Evolutionary conservation across 2,888 invertebrate species (phyloP).

Genomic region (Pheosia tremula): DNA sequence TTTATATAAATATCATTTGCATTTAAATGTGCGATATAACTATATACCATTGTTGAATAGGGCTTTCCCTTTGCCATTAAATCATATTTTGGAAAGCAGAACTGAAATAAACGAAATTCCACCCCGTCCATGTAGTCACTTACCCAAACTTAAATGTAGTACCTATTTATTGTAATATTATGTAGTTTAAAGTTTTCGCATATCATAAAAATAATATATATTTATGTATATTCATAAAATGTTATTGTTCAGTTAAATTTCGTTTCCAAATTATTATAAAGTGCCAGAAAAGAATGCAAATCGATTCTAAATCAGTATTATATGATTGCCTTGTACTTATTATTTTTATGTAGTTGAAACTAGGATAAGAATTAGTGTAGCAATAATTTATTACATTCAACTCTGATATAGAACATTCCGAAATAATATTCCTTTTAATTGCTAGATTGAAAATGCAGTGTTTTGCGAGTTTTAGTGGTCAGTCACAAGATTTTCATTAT

Average conservation of each 20-base stretch:
- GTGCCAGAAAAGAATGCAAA: conserved; percentile 47
- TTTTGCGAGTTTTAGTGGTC: conserved; percentile 13
- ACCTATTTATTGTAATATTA: conserved; percentile 11
- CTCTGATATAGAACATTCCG: conserved; percentile 34
- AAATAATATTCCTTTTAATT: conserved; percentile 9
- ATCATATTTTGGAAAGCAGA: conserved; percentile 18
- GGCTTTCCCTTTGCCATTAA: conserved; percentile 40
- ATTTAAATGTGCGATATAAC: conserved; percentile 7
- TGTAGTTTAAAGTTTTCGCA: neutral
- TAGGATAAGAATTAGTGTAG: conserved; percentile 35
- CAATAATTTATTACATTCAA: conserved; percentile 28
- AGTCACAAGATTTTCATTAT: conserved; percentile 32
- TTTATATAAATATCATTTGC: neutral
- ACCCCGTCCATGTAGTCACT: conserved; percentile 49
- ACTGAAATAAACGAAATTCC: conserved; percentile 30
- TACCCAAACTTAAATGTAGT: conserved; percentile 21
- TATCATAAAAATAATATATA: conserved; percentile 5
- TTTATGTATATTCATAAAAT: conserved; percentile 30
- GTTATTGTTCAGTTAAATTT: conserved; percentile 29
- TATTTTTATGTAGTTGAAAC: conserved; percentile 34
- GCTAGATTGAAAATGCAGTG: neutral
- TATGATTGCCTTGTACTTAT: conserved; percentile 53
- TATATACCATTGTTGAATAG: conserved; percentile 13
- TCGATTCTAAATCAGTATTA: conserved; percentile 53
- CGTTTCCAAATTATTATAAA: conserved; percentile 30